phyloP scores from a whole-genome alignment of 2,888 invertebrate genomes.

The Acleris emargana region DNA sequence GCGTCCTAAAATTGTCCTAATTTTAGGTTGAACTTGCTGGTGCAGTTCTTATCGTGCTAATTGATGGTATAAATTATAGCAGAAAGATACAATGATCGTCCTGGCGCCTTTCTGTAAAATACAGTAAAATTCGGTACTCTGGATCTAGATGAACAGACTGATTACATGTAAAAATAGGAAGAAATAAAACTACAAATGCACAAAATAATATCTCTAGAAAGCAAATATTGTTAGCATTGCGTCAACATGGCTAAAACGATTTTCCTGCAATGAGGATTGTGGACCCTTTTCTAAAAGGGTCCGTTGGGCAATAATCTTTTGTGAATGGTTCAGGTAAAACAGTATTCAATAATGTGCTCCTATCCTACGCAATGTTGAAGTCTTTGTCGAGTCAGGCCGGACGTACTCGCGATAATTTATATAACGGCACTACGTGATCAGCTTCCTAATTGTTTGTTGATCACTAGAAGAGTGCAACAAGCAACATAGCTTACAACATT shows the following conservation, averaged over 20 bases:
- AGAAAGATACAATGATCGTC: not conserved
- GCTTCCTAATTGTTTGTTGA: constrained; percentile 8
- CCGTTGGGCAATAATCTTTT: constrained; percentile 15
- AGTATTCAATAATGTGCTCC: constrained; percentile 23
- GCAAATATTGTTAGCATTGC: constrained; percentile 10
- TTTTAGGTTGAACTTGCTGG: not conserved
- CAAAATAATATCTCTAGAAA: constrained; percentile 6
- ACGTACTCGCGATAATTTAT: constrained; percentile 26
- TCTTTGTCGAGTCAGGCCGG: constrained; percentile 22
- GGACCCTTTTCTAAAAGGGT: constrained; percentile 12
- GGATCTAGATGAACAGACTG: not conserved
- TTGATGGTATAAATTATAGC: not conserved
- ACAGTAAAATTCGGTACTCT: no score
- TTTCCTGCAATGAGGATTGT: constrained; percentile 18
- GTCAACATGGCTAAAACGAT: constrained; percentile 15
- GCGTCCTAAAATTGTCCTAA: no score
- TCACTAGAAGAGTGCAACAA: not conserved
- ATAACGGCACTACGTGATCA: constrained; percentile 24
- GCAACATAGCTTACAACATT: not conserved
- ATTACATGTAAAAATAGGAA: not conserved
- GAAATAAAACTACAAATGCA: not conserved
- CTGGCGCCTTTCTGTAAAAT: no score
- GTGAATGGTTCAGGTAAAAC: constrained; percentile 31
- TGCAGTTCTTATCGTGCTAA: not conserved
- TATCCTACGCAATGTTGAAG: constrained; percentile 20